A percentile compares a stretch with the other conserved stretches of the same genome.
phyloP scores from a whole-genome alignment of 2,113 vertebrate species.

The Fukomys damarensis region DNA sequence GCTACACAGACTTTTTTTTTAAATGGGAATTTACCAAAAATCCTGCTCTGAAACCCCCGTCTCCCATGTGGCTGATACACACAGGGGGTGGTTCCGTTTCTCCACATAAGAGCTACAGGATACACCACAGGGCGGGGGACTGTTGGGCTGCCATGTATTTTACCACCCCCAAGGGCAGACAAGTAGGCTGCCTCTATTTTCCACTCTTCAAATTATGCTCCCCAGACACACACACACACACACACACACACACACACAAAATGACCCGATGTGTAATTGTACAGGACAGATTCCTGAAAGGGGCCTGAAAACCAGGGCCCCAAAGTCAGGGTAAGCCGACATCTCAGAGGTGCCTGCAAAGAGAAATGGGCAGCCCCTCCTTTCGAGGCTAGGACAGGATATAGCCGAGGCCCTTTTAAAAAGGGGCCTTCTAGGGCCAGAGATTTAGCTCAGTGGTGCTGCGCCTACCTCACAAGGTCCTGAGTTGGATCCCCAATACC shows the following conservation, averaged over 20 bases:
- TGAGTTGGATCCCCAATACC: too few species aligned
- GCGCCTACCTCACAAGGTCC: too few species aligned
- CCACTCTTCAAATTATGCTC: not conserved
- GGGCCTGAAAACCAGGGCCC: not conserved
- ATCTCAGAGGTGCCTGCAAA: not conserved
- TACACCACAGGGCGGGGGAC: rapidly evolving
- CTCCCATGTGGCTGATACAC: rapidly evolving
- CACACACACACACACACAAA: not conserved
- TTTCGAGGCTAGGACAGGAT: not conserved
- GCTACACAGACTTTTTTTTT: not conserved
- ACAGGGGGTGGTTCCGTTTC: not conserved
- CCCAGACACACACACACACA: not conserved
- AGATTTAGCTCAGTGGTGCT: too few species aligned
- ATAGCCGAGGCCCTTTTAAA: not conserved
- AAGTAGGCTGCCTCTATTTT: too few species aligned
- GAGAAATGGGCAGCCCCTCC: not conserved
- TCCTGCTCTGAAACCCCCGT: not conserved
- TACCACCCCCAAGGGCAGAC: too few species aligned
- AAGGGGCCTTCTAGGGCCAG: not conserved
- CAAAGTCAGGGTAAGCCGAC: rapidly evolving
- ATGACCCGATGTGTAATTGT: not conserved
- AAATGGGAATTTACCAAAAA: constrained; percentile 33
- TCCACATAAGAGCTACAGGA: not conserved
- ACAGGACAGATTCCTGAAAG: rapidly evolving
- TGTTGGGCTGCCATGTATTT: rapidly evolving